Evolutionary conservation across 2,113 vertebrate species (phyloP), one percentile per base, ranked within the genome.

Genomic region (Elachura formosa): DNA sequence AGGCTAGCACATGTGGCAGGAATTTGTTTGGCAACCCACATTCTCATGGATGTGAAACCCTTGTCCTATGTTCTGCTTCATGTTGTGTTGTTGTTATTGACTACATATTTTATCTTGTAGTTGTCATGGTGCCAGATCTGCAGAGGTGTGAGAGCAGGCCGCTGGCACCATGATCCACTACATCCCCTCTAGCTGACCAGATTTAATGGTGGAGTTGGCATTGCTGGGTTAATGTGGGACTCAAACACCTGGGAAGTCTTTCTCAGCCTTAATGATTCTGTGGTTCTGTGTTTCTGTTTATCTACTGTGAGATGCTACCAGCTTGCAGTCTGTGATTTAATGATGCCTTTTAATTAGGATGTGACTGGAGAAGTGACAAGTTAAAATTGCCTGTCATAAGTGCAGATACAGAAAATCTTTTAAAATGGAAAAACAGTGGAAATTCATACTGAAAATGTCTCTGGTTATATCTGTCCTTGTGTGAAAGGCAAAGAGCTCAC

Each of bases 111-210:
- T 80, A 19, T 75, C 56, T 54, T 26, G 43, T 34, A 28, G 40
- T 38, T 3, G 22, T 81, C 73, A 5, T 20, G 34, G 52, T 4
- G 61, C 33, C 33, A 40, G 52, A 51, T 67, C 63, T 59, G 51
- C 69, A 5, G 11, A 59, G 28, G 29, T 8, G 0, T 61, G 69
- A 69, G 69, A 82, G 43, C 71, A 64, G 25, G 52, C 52, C 34
- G 67, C 23, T 36, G 58, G 46, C 45, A 61, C 17, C 52, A 36
- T 0, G 0, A 48, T 75, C 48, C 72, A 22, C 45, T 23, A 29
- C 10, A 8, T 43, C 16, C 11, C 58, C 48, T 46, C 29, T 11
- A 3, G 19, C 19, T 48, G 63, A n/a, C 45, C 41, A 3, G 28
- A 4, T 62, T n/a, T 28, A 41, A 11, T 68, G 40, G 17, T 54